phyloP scores from a whole-genome alignment of 2,888 invertebrate genomes.

The Melanchra persicariae region DNA sequence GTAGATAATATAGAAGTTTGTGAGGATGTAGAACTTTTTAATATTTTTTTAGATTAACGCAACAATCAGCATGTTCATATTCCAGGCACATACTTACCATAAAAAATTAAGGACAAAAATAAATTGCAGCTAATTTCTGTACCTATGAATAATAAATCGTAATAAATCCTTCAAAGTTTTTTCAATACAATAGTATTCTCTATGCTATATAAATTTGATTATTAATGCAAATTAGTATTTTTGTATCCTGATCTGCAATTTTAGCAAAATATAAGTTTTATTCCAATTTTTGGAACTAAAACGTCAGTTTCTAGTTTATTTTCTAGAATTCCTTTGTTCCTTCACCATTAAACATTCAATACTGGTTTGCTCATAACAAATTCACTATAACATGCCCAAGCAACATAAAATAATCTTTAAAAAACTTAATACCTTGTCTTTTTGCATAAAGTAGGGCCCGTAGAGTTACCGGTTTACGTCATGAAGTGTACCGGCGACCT shows the following conservation, averaged over 20 bases:
- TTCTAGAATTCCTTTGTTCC: constrained; percentile 2
- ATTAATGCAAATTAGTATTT: too few species aligned
- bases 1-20: neutral
- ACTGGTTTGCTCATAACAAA: neutral
- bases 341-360: neutral
- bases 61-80: constrained; percentile 18
- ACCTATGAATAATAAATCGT: too few species aligned
- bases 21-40: neutral
- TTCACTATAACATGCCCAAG: neutral
- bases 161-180: neutral
- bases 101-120: neutral
- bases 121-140: too few species aligned
- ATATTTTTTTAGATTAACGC: constrained; percentile 16
- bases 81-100: constrained; percentile 44
- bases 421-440: neutral
- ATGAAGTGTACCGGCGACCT: constrained; percentile 28
- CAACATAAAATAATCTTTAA: neutral
- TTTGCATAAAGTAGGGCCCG: neutral
- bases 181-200: neutral
- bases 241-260: neutral
- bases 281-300: neutral
- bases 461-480: constrained; percentile 33
- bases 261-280: neutral
- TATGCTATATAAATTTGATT: too few species aligned
- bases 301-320: neutral